Conservation (phyloP, 2,888 invertebrate genomes). For the Drosophila rubida region DNA sequence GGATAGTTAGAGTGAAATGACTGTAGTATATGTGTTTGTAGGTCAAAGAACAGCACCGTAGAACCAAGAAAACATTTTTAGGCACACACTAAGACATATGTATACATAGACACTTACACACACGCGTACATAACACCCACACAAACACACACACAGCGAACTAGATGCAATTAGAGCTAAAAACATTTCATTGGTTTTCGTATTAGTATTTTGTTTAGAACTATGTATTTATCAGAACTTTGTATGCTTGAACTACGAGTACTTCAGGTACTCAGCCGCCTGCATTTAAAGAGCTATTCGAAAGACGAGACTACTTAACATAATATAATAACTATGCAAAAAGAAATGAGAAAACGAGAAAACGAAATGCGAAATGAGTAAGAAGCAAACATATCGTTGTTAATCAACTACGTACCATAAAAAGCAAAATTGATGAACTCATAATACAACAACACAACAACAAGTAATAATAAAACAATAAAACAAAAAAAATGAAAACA, state of each 20-base stretch:
- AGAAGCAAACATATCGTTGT: slow-evolving; percentile 74
- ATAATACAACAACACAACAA: slow-evolving; percentile 1
- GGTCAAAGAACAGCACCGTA: slow-evolving; percentile 32
- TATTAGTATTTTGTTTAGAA: slow-evolving; percentile 53
- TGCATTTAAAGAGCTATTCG: slow-evolving; percentile 44
- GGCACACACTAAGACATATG: slow-evolving; percentile 7
- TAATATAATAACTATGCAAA: slow-evolving; percentile 9
- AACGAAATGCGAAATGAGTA: slow-evolving; percentile 5
- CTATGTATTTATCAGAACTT: slow-evolving; percentile 32
- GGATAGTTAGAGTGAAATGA: background rate
- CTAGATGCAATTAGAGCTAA: slow-evolving; percentile 63
- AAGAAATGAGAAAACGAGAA: slow-evolving; percentile 4
- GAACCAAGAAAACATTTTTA: slow-evolving; percentile 18
- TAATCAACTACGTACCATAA: slow-evolving; percentile 43
- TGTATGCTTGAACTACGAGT: slow-evolving; percentile 40
- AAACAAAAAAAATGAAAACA: slow-evolving; percentile 32
- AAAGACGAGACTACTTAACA: slow-evolving; percentile 25
- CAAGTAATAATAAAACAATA: slow-evolving; percentile 31
- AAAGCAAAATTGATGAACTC: slow-evolving; percentile 16
- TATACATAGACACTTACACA: slow-evolving; percentile 10
- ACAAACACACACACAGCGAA: slow-evolving; percentile 27
- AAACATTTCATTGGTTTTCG: slow-evolving; percentile 56
- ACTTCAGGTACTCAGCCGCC: slow-evolving; percentile 25
- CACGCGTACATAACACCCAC: slow-evolving; percentile 4
- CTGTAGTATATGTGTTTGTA: slow-evolving; percentile 26